phyloP scores from a whole-genome alignment of 2,113 vertebrate genomes.

The Platichthys stellatus region DNA sequence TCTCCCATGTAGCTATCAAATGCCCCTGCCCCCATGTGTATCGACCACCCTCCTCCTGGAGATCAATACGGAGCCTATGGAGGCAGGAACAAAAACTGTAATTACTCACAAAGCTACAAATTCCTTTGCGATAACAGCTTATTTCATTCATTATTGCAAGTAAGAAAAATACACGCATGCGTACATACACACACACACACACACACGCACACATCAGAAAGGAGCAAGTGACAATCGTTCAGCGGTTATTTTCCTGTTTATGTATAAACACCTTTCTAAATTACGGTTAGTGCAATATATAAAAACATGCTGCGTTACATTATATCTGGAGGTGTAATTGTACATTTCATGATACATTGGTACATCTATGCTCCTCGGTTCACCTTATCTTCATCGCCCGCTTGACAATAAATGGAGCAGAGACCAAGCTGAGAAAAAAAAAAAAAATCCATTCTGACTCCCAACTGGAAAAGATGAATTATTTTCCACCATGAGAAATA shows the following conservation, averaged over 20 bases:
- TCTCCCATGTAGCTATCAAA: conserved; percentile 78
- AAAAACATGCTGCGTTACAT: neutral
- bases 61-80: conserved; percentile 81
- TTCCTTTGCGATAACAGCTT: conserved; percentile 74
- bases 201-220: conserved; percentile 22
- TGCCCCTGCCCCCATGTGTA: conserved; percentile 74
- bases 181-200: conserved; percentile 4
- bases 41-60: conserved; percentile 72
- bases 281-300: neutral
- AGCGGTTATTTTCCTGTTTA: conserved; percentile 27
- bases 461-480: conserved; percentile 89
- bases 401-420: conserved; percentile 19
- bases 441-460: conserved; percentile 83
- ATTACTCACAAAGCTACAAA: conserved; percentile 83
- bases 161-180: conserved; percentile 49
- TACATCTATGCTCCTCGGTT: conserved; percentile 2
- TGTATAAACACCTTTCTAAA: conserved; percentile 15
- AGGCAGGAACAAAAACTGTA: conserved; percentile 80
- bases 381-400: conserved; percentile 39
- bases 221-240: conserved; percentile 28
- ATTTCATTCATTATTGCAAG: conserved; percentile 73
- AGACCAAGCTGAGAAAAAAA: conserved; percentile 64
- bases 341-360: conserved; percentile 4
- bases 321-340: neutral
- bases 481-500: conserved; percentile 88